Evolutionary conservation across 1,140 invertebrate genomes (phyloP), one percentile per base, ranked within the genome.

Genomic region (Zaprionus taronus): DNA sequence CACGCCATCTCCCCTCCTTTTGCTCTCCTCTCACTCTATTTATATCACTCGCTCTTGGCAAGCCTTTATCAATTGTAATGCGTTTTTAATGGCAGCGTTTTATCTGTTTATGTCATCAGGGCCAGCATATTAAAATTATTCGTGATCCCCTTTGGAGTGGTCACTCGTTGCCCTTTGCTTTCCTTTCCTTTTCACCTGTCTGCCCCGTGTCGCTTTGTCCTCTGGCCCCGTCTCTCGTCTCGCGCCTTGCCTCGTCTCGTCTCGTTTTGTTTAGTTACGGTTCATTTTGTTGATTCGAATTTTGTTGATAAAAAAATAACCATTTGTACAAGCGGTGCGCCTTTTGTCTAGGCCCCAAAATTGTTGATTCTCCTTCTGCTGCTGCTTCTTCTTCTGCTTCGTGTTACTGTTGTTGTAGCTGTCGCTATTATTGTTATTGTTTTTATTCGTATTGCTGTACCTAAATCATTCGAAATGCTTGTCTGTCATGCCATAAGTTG

Each of bases 61-160:
- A 61, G 41, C 65, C 55, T 77, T 72, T 85, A 90, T 81, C 81
- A 84, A 89, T 85, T 90, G 85, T 90, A 90, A 90, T 90, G 85
- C 82, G 86, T 90, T 90, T 90, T 90, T 90, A 90, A 90, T 90
- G 85, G 85, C 72, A 69, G 58, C 58, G 47, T 17, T 73, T 80
- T 90, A 90, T 90, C 85, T 90, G 85, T 85, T 90, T 80, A 79
- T 90, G 85, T 80, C 85, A 90, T 90, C 85, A 65, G 66, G 72
- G 68, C 61, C 67, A 68, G 79, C 69, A 77, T 89, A 85, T 89
- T 85, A 82, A 90, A 89, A 84, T 85, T 77, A 84, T 90, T 89
- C 79, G 84, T 85, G 82, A 81, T 80, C 64, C 72, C 66, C 66
- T 61, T 71, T 79, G 34, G 66, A 74, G 71, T 70, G 61, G 56